Evolutionary conservation across 2,888 invertebrate species (phyloP), one percentile per base, ranked within the genome.

Genomic region (Geotrupes spiniger): DNA sequence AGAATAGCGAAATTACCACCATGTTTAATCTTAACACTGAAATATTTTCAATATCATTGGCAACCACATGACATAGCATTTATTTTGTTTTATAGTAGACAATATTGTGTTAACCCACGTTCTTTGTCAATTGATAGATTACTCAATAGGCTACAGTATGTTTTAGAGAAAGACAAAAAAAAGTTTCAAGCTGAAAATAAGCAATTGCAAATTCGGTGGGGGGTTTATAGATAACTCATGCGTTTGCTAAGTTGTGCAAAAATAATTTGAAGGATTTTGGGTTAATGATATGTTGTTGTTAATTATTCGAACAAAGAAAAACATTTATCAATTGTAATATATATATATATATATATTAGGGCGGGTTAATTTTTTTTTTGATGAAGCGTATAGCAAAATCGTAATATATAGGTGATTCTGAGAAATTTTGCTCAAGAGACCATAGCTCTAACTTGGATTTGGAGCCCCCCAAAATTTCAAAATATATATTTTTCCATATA

Each of bases 51-150:
- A 49, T 88, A 84, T 63, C 83, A 87, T 64, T 79, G 87, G 4
- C 78, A 79, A 54, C 82, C 84, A 2, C 84, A 85, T 9, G 85
- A 88, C 65, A 91, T 92, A 0, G 89, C 92, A 0, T 92, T 92
- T 65, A 85, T 92, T 51, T 73, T 92, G 31, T 87, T 92, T 64
- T 92, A 92, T 65, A 71, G 72, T 39, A 78, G 75, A 63, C 51
- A 68, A 58, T 67, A 73, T 57, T 47, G 67, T 50, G 25, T 55
- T 36, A 63, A 70, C 55, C 62, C 71, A 1, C 64, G 65, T 14
- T 60, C 63, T 37, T 51, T 73, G 37, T 59, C 63, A 5, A 57
- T 63, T 25, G 53, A 58, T 2, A 55, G 60, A 8, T 58, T 74
- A 14, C 63, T 71, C 2, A 42, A 48, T 26, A 50, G 59, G 12